phyloP scores from a whole-genome alignment of 2,113 vertebrate genomes.

The Rhinichthys klamathensis region DNA sequence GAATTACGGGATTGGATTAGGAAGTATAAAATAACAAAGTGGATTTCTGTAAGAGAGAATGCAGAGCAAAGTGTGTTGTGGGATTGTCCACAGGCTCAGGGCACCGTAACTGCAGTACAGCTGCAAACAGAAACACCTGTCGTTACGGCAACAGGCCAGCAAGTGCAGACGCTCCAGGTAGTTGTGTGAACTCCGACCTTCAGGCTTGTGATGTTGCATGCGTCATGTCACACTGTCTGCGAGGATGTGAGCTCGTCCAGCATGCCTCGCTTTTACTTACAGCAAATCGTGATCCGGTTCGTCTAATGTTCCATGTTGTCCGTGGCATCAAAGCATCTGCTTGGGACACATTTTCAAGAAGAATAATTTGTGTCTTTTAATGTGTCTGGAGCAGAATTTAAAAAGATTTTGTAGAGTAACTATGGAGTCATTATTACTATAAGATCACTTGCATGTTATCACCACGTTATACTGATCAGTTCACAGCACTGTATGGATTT shows the following conservation, averaged over 20 bases:
- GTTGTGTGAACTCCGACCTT: constrained; percentile 90
- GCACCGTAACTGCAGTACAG: constrained; percentile 99
- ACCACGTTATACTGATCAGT: neutral
- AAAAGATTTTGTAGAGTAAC: neutral
- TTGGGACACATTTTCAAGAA: neutral
- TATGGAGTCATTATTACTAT: neutral
- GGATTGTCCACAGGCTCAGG: constrained; percentile 92
- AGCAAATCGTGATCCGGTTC: neutral
- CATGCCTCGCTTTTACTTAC: constrained; percentile 32
- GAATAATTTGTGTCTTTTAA: neutral
- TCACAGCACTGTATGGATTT: neutral
- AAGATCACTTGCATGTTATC: neutral
- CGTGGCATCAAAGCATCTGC: neutral
- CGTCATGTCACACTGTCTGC: constrained; percentile 37
- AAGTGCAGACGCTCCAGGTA: constrained; percentile 99
- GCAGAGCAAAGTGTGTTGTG: constrained; percentile 64
- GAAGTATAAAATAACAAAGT: neutral
- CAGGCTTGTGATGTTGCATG: constrained; percentile 48
- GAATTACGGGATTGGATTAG: neutral
- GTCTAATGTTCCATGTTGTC: neutral
- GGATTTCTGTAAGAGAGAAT: neutral
- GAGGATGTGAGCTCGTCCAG: constrained; percentile 36
- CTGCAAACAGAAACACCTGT: constrained; percentile 97
- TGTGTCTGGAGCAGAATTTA: constrained; percentile 14
- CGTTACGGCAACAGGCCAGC: constrained; percentile 97